A percentile compares a stretch with the other conserved stretches of the same genome.
Conservation (phyloP, 2,888 invertebrate species). For the Pherbina coryleti region DNA sequence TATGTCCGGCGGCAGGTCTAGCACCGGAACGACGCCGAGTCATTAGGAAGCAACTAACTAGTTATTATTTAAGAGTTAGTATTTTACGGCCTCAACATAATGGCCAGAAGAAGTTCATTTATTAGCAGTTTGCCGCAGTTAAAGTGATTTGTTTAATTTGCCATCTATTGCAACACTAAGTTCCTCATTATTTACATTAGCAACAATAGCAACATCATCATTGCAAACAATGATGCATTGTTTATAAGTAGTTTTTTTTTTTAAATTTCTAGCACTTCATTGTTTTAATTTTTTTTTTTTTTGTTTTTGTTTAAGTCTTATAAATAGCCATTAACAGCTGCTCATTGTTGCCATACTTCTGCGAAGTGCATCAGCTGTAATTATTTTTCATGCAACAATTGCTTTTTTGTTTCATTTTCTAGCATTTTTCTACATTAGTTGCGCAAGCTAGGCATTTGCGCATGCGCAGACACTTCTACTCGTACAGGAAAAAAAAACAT, state of each 20-base stretch:
- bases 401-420: conserved; percentile 18
- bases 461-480: conserved; percentile 8
- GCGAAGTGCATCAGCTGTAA: neutral
- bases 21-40: neutral
- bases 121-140: conserved; percentile 1
- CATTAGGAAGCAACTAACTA: neutral
- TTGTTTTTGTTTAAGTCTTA: neutral
- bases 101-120: neutral
- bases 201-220: conserved; percentile 34
- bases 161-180: neutral
- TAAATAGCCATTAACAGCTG: neutral
- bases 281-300: conserved; percentile 1
- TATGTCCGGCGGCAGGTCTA: neutral
- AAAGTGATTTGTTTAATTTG: neutral
- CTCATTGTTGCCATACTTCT: neutral
- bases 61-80: neutral
- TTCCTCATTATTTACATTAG: conserved; percentile 41
- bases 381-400: conserved; percentile 33
- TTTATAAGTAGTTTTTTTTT: neutral
- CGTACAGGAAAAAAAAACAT: neutral
- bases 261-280: neutral
- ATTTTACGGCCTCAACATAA: neutral
- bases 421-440: conserved; percentile 20
- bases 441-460: conserved; percentile 23
- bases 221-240: neutral